Percentiles rank a stretch among this genome's conserved stretches.
These are phyloP conservation scores for Siniperca undulata DNA, from an alignment of 2,797 vertebrate genomes.

Conservation along the genomic window DNA sequence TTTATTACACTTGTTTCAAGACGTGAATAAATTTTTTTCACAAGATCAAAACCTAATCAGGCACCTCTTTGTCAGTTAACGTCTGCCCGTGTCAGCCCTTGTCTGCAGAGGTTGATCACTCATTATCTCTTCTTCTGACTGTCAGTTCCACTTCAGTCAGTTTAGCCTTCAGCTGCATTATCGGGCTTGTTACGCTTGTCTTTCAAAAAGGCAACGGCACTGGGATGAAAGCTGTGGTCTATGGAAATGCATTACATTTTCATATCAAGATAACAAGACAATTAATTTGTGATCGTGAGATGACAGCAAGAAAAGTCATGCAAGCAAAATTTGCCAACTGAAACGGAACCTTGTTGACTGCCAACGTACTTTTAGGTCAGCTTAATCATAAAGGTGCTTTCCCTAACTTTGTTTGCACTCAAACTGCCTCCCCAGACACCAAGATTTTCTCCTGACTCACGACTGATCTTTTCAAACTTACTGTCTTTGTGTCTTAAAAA, in stretches of 20 bases:
- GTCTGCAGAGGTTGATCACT: slow-evolving; percentile 29
- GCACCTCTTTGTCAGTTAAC: not conserved
- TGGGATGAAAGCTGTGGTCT: slow-evolving; percentile 6
- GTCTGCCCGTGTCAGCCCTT: not conserved
- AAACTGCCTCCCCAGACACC: not conserved
- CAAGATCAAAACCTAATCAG: slow-evolving; percentile 11
- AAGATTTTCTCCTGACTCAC: too few species aligned
- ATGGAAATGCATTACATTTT: slow-evolving; percentile 19
- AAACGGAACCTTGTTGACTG: slow-evolving; percentile 18
- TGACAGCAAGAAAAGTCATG: slow-evolving; percentile 21
- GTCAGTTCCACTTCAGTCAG: slow-evolving; percentile 38
- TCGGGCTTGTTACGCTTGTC: slow-evolving; percentile 4
- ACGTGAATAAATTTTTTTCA: not conserved
- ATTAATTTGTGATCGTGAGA: slow-evolving; percentile 19
- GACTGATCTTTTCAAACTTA: not conserved
- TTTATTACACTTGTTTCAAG: not conserved
- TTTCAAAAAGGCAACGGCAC: slow-evolving; percentile 7
- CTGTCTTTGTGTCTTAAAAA: too few species aligned
- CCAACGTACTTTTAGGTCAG: not conserved
- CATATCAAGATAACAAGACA: slow-evolving; percentile 10
- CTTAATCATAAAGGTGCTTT: slow-evolving; percentile 11
- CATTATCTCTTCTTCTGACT: slow-evolving; percentile 29
- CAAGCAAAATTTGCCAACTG: slow-evolving; percentile 8
- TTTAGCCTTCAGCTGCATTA: slow-evolving; percentile 39
- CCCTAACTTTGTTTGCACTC: not conserved